Percentiles rank a stretch among this genome's conserved stretches.
phyloP scores from a whole-genome alignment of 2,113 vertebrate species.

The Chlorodrepanis virens region DNA sequence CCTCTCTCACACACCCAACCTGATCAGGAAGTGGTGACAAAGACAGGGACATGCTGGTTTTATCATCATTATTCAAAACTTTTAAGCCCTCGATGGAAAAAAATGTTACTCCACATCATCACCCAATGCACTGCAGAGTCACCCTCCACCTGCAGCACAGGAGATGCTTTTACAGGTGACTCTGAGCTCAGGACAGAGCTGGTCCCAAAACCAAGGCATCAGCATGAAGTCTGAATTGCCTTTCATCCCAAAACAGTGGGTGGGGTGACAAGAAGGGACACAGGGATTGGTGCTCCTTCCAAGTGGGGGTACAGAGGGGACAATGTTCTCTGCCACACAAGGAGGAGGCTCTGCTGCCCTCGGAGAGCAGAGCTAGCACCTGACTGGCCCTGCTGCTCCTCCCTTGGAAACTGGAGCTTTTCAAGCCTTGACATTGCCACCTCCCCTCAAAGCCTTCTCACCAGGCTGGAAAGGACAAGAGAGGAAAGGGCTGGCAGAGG shows the following conservation, averaged over 20 bases:
- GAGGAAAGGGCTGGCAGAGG: not conserved
- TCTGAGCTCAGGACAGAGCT: not conserved
- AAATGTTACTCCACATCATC: not conserved
- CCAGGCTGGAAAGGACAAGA: not conserved
- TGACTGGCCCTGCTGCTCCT: not conserved
- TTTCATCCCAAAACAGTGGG: not conserved
- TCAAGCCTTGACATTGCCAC: not conserved
- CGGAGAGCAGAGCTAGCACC: not conserved
- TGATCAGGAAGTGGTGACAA: not conserved
- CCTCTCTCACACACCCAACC: not conserved
- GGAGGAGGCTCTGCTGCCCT: not conserved
- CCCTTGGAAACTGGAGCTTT: not conserved
- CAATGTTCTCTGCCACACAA: not conserved
- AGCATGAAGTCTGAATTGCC: not conserved
- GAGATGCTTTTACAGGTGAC: not conserved
- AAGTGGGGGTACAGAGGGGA: not conserved
- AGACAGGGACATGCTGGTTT: not conserved
- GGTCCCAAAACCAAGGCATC: not conserved
- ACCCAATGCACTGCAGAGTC: accelerated
- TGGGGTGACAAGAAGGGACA: not conserved
- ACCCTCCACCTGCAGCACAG: not conserved
- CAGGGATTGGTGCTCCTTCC: not conserved
- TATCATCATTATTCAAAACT: not conserved
- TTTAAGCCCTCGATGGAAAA: not conserved
- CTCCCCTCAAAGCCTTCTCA: not conserved